Evolutionary conservation across 2,113 vertebrate genomes (phyloP).

Genomic region (Chloebia gouldiae): DNA sequence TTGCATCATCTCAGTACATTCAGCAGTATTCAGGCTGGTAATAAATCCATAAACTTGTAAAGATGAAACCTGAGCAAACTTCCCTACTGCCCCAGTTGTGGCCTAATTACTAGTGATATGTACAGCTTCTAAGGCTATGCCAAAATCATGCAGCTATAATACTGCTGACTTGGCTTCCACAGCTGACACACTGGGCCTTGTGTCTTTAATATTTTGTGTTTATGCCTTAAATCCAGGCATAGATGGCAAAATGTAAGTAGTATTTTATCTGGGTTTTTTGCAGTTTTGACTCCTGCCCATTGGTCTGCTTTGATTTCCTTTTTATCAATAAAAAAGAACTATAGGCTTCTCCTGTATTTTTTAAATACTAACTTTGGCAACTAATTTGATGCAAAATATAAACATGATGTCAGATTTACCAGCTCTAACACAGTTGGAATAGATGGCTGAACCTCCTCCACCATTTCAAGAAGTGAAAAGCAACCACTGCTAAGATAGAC

Average conservation of each 20-base stretch:
- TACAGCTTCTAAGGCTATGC: not conserved
- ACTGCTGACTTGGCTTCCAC: not conserved
- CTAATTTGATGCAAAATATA: not conserved
- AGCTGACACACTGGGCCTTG: not conserved
- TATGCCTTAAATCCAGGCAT: not conserved
- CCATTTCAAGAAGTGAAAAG: not conserved
- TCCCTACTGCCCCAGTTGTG: not conserved
- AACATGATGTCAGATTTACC: not conserved
- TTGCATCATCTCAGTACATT: not conserved
- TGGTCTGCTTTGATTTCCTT: not conserved
- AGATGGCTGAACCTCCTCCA: not conserved
- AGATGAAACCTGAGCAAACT: not conserved
- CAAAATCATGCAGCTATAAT: not conserved
- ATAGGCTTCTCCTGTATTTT: not conserved
- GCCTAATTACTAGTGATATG: not conserved
- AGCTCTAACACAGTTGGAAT: not conserved
- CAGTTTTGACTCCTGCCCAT: not conserved
- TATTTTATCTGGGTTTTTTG: not conserved
- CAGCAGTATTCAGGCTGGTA: not conserved
- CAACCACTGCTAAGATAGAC: not conserved
- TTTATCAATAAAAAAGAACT: not conserved
- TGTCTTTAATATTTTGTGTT: not conserved
- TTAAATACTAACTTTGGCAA: not conserved
- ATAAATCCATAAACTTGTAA: not conserved
- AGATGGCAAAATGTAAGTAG: not conserved